A percentile compares a stretch with the other conserved stretches of the same genome.
Evolutionary conservation across 2,888 invertebrate genomes (phyloP).

Genomic region (Cordilura impudica): DNA sequence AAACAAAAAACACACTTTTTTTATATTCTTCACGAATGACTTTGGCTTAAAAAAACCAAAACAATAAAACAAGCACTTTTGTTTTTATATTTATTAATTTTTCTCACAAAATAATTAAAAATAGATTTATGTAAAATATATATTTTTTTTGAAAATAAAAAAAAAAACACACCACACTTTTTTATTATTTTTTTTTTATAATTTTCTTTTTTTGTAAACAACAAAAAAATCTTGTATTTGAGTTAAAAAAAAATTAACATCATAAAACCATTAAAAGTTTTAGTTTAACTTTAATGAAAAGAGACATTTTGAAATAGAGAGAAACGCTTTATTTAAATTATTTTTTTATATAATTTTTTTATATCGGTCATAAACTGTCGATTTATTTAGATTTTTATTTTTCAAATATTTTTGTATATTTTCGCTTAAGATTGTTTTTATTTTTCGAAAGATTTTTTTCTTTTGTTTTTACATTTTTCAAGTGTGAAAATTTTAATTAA

Average conservation of each 20-base stretch:
- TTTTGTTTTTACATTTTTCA: background rate
- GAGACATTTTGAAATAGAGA: conserved; percentile 37
- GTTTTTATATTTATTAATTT: background rate
- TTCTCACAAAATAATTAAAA: background rate
- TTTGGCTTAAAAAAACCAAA: too few relatives aligned
- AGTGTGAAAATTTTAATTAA: background rate
- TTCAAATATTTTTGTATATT: too few relatives aligned
- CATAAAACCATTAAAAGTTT: conserved; percentile 32
- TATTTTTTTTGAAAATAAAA: conserved; percentile 10
- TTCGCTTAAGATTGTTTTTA: background rate
- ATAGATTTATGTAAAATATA: conserved; percentile 5
- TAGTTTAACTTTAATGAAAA: conserved; percentile 52
- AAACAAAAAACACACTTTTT: too few relatives aligned
- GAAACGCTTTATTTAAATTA: background rate
- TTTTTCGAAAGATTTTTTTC: background rate
- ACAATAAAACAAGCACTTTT: background rate
- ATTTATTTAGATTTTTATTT: too few relatives aligned
- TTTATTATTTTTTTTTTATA: background rate
- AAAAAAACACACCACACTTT: background rate
- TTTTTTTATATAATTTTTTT: background rate
- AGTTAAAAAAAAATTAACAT: conserved; percentile 19
- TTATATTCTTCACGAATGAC: conserved; percentile 6
- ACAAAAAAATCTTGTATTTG: background rate
- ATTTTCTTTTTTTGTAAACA: background rate
- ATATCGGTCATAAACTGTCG: too few relatives aligned